Evolutionary conservation across 2,113 vertebrate genomes (phyloP).

Genomic region (Etia nguti): DNA sequence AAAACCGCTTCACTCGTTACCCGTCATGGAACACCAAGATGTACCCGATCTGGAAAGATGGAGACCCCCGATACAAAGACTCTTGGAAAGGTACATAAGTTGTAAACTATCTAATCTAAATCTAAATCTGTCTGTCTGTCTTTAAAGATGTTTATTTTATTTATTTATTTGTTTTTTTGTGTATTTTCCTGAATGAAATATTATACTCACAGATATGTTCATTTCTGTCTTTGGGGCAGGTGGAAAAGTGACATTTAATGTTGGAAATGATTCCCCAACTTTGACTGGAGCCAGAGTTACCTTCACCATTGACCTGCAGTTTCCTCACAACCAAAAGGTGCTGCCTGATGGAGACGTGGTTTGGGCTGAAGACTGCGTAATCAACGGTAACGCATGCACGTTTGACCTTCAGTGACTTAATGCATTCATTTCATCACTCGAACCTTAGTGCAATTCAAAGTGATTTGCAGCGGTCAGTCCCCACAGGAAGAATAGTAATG

Average conservation of each 20-base stretch:
- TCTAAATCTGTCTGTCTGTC: rapidly evolving
- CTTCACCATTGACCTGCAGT: slow-evolving; percentile 82
- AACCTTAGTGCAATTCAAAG: neutral
- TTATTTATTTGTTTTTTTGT: neutral
- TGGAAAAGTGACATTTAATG: slow-evolving; percentile 78
- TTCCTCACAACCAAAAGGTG: slow-evolving; percentile 78
- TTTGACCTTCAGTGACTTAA: neutral
- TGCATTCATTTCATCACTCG: neutral
- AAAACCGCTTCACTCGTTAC: slow-evolving; percentile 58
- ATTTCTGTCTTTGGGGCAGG: slow-evolving; percentile 59
- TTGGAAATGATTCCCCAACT: slow-evolving; percentile 86
- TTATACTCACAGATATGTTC: neutral
- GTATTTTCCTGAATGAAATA: rapidly evolving
- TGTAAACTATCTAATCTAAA: neutral
- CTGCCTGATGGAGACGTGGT: slow-evolving; percentile 77
- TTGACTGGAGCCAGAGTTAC: slow-evolving; percentile 81
- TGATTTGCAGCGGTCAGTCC: neutral
- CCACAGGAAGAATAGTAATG: neutral
- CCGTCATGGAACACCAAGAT: slow-evolving; percentile 78
- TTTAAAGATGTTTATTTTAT: neutral
- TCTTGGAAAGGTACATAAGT: slow-evolving; percentile 83
- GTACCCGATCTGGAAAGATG: slow-evolving; percentile 81
- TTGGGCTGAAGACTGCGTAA: slow-evolving; percentile 75
- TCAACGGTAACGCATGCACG: slow-evolving; percentile 73
- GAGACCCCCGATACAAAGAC: slow-evolving; percentile 56